Evolutionary conservation across 2,797 vertebrate genomes (phyloP), one percentile per base, ranked within the genome.

Genomic region (Sphenopsis melanotis): DNA sequence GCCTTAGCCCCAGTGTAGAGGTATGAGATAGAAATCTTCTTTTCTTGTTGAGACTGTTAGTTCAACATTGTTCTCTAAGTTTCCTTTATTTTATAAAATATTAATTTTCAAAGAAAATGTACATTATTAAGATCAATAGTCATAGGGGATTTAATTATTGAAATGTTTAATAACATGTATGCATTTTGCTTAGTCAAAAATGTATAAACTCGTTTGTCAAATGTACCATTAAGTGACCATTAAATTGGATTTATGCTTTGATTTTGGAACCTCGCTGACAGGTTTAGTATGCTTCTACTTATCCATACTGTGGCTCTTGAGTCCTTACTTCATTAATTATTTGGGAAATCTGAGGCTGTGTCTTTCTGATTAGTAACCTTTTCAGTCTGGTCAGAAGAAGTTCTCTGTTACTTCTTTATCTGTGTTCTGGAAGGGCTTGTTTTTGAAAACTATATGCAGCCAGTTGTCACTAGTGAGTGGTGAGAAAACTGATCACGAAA

Each of bases 1-100:
- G 98, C 98, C 98, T 99, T 97, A 99, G 98, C 97, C 98, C 98
- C 96, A 98, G 98, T 97, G 97, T 98, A 93, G 99, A 99, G 99
- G 99, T 99, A 98, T 85, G 95, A 57, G 12, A 23, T 0, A n/a
- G 76, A 81, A 88, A 86, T 47, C 87, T n/a, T 61, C 3, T 68
- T 76, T 87, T 89, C 46, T 55, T 46, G 5, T 85, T 78, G 63
- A 89, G 71, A 41, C 17, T 72, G 1, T 89, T 89, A 82, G 68
- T 30, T 90, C 1, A 8, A 72, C 27, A 3, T 75, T 41, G 16
- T 86, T 87, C 32, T 83, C 59, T 52, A 24, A 6, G 5, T 37
- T 94, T 78, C 46, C 53, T 92, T 93, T 10, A 65, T 88, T 93
- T 87, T 82, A 84, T 93, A 59, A 95, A 95, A 91, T 90, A 95